Evolutionary conservation across 2,888 invertebrate genomes (phyloP).

Genomic region (Baronia brevicornis): DNA sequence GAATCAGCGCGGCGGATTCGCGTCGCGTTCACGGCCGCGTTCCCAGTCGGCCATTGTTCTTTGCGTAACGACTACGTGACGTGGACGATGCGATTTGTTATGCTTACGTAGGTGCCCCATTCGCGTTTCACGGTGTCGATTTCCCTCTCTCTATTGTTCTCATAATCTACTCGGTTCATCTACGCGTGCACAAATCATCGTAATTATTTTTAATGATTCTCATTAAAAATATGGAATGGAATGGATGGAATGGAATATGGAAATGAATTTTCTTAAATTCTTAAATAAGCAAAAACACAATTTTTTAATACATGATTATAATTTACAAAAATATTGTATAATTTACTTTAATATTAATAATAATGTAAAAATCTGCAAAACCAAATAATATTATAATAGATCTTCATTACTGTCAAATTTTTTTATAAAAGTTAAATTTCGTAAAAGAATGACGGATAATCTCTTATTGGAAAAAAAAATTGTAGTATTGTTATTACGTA

Average conservation of each 20-base stretch:
- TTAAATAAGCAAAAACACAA: not conserved
- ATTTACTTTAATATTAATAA: too few relatives aligned
- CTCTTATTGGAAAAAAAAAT: too few relatives aligned
- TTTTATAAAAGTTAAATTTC: too few relatives aligned
- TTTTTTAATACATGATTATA: too few relatives aligned
- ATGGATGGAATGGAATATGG: not conserved
- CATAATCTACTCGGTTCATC: constrained; percentile 35
- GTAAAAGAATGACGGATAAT: too few relatives aligned
- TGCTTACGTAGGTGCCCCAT: constrained; percentile 46
- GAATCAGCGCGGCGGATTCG: constrained; percentile 34
- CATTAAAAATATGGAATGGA: constrained; percentile 19
- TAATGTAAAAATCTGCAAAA: too few relatives aligned
- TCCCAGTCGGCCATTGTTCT: constrained; percentile 66
- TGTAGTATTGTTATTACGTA: too few relatives aligned
- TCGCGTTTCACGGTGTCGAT: constrained; percentile 49
- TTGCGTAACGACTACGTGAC: constrained; percentile 59
- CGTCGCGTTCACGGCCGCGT: constrained; percentile 60
- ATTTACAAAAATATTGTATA: too few relatives aligned
- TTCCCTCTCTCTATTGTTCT: constrained; percentile 52
- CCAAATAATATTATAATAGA: too few relatives aligned
- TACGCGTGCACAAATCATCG: constrained; percentile 20
- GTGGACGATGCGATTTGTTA: constrained; percentile 37
- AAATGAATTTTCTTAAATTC: not conserved
- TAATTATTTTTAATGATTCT: constrained; percentile 18
- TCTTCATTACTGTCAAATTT: too few relatives aligned